These are phyloP conservation scores for Pristionchus japonicus DNA, from an alignment of 2,888 invertebrate species.

Conservation along the genomic window DNA sequence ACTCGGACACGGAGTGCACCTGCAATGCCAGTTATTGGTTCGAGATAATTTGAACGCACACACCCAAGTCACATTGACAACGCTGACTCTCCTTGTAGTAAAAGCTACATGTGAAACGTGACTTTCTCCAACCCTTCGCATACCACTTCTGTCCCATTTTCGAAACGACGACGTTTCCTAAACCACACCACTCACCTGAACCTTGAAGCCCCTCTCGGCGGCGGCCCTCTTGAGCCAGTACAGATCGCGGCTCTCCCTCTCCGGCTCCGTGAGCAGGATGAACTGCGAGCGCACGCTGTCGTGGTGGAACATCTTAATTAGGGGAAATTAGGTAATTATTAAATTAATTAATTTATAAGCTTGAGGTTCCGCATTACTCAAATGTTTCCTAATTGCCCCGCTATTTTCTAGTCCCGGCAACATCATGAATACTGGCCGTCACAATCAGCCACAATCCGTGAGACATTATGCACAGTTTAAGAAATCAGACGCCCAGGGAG, in stretches of 20 bases:
- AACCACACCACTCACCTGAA: conserved; percentile 51
- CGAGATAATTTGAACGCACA: too few relatives aligned
- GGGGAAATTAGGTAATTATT: neutral
- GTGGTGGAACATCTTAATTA: conserved; percentile 73
- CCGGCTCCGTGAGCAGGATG: conserved; percentile 76
- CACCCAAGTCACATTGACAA: too few relatives aligned
- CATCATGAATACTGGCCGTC: neutral
- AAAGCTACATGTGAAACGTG: neutral
- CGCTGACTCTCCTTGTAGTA: too few relatives aligned
- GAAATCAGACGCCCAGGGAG: too few relatives aligned
- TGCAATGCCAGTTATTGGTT: neutral
- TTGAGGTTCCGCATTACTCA: too few relatives aligned
- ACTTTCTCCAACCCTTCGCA: too few relatives aligned
- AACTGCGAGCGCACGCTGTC: conserved; percentile 67
- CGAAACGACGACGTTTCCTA: neutral
- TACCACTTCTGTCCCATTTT: neutral
- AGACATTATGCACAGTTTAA: too few relatives aligned
- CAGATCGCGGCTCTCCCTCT: conserved; percentile 77
- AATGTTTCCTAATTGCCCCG: neutral
- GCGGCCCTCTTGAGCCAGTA: conserved; percentile 72
- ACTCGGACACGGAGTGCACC: conserved; percentile 65
- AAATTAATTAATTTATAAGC: neutral
- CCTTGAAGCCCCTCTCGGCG: conserved; percentile 60
- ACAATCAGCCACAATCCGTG: too few relatives aligned
- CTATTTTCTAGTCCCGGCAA: neutral